phyloP scores from a whole-genome alignment of 2,797 vertebrate species.

The Pelobates cultripes region DNA sequence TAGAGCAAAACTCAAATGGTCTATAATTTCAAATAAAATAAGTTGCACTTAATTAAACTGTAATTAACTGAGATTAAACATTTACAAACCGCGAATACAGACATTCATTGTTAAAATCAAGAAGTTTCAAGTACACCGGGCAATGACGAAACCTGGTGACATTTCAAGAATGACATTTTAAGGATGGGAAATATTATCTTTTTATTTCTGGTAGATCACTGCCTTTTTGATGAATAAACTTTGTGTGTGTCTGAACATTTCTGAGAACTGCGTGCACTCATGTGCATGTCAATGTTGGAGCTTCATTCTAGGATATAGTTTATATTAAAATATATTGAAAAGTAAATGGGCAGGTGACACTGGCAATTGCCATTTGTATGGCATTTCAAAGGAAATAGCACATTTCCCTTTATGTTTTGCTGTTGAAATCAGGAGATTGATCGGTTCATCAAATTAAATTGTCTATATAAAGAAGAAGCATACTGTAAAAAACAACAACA shows the following conservation, averaged over 20 bases:
- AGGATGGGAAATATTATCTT: background rate
- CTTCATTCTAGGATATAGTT: background rate
- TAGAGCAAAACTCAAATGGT: too few relatives aligned
- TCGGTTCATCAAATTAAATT: background rate
- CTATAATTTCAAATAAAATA: too few relatives aligned
- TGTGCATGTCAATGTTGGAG: constrained; percentile 4
- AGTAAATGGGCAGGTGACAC: background rate
- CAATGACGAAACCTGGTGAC: background rate
- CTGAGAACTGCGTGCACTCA: background rate
- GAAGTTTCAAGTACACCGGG: too few relatives aligned
- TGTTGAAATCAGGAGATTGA: background rate
- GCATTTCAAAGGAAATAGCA: background rate
- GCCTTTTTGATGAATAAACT: background rate
- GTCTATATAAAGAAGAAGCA: background rate
- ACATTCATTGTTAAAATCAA: too few relatives aligned
- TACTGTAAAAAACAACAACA: too few relatives aligned
- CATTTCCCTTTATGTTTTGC: background rate
- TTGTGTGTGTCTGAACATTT: constrained; percentile 6
- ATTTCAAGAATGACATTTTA: background rate
- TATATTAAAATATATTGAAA: constrained; percentile 3
- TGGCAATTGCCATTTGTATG: background rate
- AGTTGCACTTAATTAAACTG: too few relatives aligned
- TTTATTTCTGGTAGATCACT: background rate
- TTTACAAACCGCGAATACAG: too few relatives aligned
- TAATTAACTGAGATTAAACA: too few relatives aligned